Percentiles rank a stretch among this genome's conserved stretches.
Conservation (phyloP, 2,113 vertebrate genomes). For the Agapornis roseicollis region DNA sequence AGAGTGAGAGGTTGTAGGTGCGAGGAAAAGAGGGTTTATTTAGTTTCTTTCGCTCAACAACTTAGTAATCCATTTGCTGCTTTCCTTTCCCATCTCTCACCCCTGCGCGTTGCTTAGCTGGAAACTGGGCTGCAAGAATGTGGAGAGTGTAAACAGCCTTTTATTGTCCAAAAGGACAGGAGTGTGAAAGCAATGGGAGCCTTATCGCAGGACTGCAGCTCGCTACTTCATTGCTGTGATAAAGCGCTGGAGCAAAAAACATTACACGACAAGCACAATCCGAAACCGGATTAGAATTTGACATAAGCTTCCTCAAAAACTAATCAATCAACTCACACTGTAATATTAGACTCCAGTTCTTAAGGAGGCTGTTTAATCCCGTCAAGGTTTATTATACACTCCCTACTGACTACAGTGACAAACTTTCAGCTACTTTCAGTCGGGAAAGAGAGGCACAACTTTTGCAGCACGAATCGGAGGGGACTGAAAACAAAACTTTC, state of each 20-base stretch:
- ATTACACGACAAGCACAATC: constrained; percentile 92
- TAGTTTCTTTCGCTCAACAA: constrained; percentile 21
- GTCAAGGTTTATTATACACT: constrained; percentile 86
- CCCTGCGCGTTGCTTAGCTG: constrained; percentile 72
- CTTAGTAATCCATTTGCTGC: constrained; percentile 57
- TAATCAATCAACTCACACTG: constrained; percentile 91
- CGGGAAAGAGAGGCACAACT: constrained; percentile 32
- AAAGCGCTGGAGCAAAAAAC: constrained; percentile 88
- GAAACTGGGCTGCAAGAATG: constrained; percentile 77
- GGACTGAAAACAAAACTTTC: not conserved
- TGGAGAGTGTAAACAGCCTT: constrained; percentile 88
- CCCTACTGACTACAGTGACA: constrained; percentile 23
- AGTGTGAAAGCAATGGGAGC: constrained; percentile 80
- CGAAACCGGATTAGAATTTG: constrained; percentile 93
- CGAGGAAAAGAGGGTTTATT: not conserved
- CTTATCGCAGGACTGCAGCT: constrained; percentile 95
- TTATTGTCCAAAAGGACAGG: constrained; percentile 84
- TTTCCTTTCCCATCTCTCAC: constrained; percentile 73
- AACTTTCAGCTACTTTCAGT: constrained; percentile 25
- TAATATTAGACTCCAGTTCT: constrained; percentile 87
- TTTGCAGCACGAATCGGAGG: not conserved
- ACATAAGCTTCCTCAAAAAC: constrained; percentile 94
- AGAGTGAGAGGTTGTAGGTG: not conserved
- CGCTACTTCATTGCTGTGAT: constrained; percentile 88
- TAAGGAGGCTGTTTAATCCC: constrained; percentile 86